Evolutionary conservation across 2,113 vertebrate species (phyloP), one percentile per base, ranked within the genome.

Genomic region (Acanthochromis polyacanthus): DNA sequence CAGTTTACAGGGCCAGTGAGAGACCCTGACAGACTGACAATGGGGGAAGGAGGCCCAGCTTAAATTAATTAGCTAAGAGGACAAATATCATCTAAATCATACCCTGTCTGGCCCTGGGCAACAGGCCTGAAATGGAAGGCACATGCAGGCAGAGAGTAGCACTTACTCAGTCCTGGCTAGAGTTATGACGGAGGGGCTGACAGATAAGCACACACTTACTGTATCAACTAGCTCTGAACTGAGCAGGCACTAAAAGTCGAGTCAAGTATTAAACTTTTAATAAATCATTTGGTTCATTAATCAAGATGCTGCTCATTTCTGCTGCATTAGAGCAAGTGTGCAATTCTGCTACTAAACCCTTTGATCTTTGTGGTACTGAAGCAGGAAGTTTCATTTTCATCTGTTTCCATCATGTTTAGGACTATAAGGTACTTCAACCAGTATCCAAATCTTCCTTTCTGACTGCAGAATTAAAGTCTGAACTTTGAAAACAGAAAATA

Each of bases 41-140:
- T 81, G 70, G 89, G 79, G 86, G 59, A 88, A 86, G 75, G 86
- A 85, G 91, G 75, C 69, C 83, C 59, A 59, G 81, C 63, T 80
- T 94, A 94, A 93, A 89, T 88, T 86, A 95, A 94, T 95, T 94
- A 94, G 90, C 92, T 91, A 93, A 93, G 80, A 95, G 92, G 88
- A 91, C 86, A 93, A 87, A 93, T 89, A 89, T 87, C 75, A 87
- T 86, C 82, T 93, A 93, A 93, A 93, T 93, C 87, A 91, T 83
- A 87, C 71, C 52, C 53, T 52, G 62, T 14, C 53, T 74, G 32
- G 72, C 68, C 48, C 52, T 25, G 32, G 74, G 79, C 83, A 83
- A 64, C 12, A 4, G 53, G 61, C 48, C 64, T 82, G 60, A 55
- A 86, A 79, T 67, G 53, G 48, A 56, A 12, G 53, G 65, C 14